Base-by-base conservation (phyloP, 1,140 invertebrate genomes). In the Aethina tumida region DNA sequence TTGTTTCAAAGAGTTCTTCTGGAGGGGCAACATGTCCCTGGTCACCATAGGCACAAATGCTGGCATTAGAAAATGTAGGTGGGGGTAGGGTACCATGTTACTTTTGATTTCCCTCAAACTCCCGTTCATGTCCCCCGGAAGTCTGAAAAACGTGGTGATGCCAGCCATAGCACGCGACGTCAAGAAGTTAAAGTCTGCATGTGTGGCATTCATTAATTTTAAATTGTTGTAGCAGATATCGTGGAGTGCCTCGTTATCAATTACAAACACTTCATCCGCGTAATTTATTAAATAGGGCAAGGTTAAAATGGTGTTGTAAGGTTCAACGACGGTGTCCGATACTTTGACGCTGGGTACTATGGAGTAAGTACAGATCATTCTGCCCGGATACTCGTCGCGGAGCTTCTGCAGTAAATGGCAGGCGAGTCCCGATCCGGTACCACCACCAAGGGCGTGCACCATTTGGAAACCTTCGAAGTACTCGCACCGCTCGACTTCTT, bases 191-290 rank as follows among this genome's bases (percentile, higher is more conserved):
- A 77, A 47, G 44, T 79, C 75, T 0, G 67, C 65, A 50, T 81
- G 80, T 6, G 75, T 77, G n/a, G 81, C 81, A 10, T 72, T 74
- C 9, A 59, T 70, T 4, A 87, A 65, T 59, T 84, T 84, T 14
- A 86, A 57, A 0, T 79, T 85, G 10, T 41, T 36, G 24, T 40
- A 81, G 58, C 82, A 84, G 50, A 86, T 86, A 45, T 87, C 81
- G 53, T 87, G 82, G 1, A 87, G 61, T 9, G 84, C 84, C 57
- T 88, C 83, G 57, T 87, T 87, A 60, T 87, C 84, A 49, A 88
- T 56, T 7, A 58, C 46, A 55, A 75, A 86, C 1, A 81, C 83
- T 52, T 86, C 80, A 45, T 85, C 81, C 0, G 78, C 81, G 56
- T 79, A 80, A 53, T 84, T 79, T 2, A 84, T 75, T 37, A 84